phyloP scores from a whole-genome alignment of 1,140 invertebrate species.

The Aphelenchoides besseyi region DNA sequence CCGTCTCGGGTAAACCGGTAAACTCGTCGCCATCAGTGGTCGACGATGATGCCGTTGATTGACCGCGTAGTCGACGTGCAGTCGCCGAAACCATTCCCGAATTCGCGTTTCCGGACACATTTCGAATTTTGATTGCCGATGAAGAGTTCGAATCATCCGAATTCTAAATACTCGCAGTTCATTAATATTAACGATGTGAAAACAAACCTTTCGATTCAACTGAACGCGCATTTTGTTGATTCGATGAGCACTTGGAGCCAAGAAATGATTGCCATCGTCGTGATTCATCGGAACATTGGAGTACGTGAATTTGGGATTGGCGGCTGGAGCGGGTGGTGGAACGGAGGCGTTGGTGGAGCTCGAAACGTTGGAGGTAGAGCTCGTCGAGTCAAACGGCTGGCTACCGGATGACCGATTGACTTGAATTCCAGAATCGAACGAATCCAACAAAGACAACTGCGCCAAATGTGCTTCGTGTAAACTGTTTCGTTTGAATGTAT shows the following conservation, averaged over 20 bases:
- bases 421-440: constrained; percentile 19
- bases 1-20: constrained; percentile 76
- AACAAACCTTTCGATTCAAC: constrained; percentile 27
- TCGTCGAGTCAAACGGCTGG: not conserved
- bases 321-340: constrained; percentile 21
- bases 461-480: constrained; percentile 8
- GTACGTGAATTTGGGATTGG: constrained; percentile 23
- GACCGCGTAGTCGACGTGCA: not conserved
- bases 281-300: not conserved
- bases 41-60: constrained; percentile 52
- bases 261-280: constrained; percentile 10
- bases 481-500: not conserved
- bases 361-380: not conserved
- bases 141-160: constrained; percentile 24
- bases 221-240: constrained; percentile 35
- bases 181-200: not conserved
- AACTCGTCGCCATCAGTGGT: constrained; percentile 56
- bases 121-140: constrained; percentile 34
- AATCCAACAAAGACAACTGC: not conserved
- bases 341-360: constrained; percentile 3
- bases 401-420: not conserved
- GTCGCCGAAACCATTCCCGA: constrained; percentile 5
- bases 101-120: not conserved
- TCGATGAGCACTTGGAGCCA: constrained; percentile 21
- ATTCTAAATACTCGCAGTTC: constrained; percentile 10